A percentile compares a stretch with the other conserved stretches of the same genome.
These are phyloP conservation scores for Mystacides longicornis DNA, from an alignment of 2,888 invertebrate genomes.

Conservation along the genomic window DNA sequence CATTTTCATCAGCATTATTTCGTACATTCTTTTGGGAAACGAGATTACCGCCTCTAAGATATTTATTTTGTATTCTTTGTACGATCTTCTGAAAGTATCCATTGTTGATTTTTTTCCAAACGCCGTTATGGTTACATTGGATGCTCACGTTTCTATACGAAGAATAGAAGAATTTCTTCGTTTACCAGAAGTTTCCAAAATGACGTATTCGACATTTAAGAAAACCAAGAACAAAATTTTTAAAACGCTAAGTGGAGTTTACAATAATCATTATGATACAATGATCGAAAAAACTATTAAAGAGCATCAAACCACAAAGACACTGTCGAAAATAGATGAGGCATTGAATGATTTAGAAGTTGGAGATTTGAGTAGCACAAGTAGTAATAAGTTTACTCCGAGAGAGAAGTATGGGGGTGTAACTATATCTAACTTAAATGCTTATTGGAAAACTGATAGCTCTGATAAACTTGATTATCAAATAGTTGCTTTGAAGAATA, in stretches of 20 bases:
- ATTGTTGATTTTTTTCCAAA: conserved; percentile 75
- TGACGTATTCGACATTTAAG: background rate
- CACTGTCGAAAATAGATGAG: background rate
- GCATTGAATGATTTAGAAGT: background rate
- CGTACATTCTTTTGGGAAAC: conserved; percentile 57
- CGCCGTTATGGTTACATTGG: conserved; percentile 68
- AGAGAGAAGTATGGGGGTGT: background rate
- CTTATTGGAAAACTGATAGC: background rate
- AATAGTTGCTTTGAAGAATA: conserved; percentile 3
- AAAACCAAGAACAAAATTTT: background rate
- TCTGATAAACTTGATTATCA: background rate
- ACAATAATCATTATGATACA: background rate
- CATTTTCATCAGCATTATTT: conserved; percentile 65
- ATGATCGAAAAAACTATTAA: background rate
- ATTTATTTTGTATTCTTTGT: conserved; percentile 73
- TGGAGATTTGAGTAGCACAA: background rate
- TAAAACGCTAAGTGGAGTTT: background rate
- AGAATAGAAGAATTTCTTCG: conserved; percentile 62
- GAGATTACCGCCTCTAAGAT: conserved; percentile 66
- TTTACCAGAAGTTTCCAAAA: conserved; percentile 34
- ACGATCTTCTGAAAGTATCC: conserved; percentile 68
- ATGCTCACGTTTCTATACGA: conserved; percentile 64
- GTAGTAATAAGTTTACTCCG: background rate
- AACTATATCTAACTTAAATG: background rate
- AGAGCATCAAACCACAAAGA: background rate